These are phyloP conservation scores for Xyliphius kryptos DNA, from an alignment of 2,113 vertebrate species.

Conservation along the genomic window DNA sequence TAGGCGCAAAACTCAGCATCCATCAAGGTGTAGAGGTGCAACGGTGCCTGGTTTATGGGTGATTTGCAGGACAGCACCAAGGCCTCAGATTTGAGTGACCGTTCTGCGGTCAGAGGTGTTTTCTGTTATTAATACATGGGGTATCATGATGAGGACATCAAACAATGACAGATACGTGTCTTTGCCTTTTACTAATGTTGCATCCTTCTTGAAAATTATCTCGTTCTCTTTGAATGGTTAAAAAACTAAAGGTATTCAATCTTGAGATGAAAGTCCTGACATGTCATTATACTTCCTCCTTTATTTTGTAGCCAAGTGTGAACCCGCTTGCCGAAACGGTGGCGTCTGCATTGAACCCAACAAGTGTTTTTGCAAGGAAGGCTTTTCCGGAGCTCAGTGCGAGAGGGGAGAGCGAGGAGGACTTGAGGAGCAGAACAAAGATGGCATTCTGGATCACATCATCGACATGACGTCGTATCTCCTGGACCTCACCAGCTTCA, in stretches of 20 bases:
- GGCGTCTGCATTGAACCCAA: slow-evolving; percentile 91
- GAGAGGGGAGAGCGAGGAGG: slow-evolving; percentile 80
- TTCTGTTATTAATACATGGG: no score
- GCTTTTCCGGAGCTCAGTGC: slow-evolving; percentile 63
- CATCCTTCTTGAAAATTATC: no score
- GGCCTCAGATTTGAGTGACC: no score
- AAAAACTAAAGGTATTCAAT: no score
- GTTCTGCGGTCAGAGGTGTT: no score
- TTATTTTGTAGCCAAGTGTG: slow-evolving; percentile 80
- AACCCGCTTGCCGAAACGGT: slow-evolving; percentile 85
- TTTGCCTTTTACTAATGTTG: no score
- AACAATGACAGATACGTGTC: no score
- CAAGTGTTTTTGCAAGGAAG: slow-evolving; percentile 92
- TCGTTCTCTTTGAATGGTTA: no score
- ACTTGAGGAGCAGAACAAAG: slow-evolving; percentile 84
- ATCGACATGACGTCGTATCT: slow-evolving; percentile 97
- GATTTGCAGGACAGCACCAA: no score
- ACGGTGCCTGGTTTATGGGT: no score
- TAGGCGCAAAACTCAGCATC: no score
- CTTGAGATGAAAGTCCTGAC: neutral
- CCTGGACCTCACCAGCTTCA: slow-evolving; percentile 94
- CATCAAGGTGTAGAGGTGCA: neutral
- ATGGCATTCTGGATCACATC: slow-evolving; percentile 95
- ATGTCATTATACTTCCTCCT: neutral
- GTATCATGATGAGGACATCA: no score